Conservation (phyloP, 2,888 invertebrate genomes). For the Pollenia griseotomentosa region DNA sequence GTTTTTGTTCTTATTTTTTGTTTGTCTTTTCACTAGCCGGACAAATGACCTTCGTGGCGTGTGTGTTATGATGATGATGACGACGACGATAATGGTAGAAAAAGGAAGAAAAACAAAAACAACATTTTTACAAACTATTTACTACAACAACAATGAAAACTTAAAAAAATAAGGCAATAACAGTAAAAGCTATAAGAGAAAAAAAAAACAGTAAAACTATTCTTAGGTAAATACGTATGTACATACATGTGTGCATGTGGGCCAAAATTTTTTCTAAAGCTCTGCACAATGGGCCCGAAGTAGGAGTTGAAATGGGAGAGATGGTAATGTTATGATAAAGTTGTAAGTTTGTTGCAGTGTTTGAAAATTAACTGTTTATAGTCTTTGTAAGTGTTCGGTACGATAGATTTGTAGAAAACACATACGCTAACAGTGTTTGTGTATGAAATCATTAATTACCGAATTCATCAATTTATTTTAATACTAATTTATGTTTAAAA, state of each 20-base stretch:
- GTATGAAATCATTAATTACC: too few species aligned
- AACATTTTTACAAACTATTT: conserved; percentile 42
- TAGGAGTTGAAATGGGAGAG: too few species aligned
- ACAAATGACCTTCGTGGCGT: conserved; percentile 73
- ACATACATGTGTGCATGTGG: background rate
- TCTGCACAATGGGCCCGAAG: conserved; percentile 40
- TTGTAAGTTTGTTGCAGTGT: too few species aligned
- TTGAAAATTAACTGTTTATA: too few species aligned
- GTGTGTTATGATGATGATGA: conserved; percentile 56
- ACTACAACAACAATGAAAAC: conserved; percentile 38
- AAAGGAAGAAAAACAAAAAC: conserved; percentile 7
- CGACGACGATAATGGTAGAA: conserved; percentile 30
- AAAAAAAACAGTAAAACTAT: conserved; percentile 62
- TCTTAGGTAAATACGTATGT: conserved; percentile 40
- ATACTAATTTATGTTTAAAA: too few species aligned
- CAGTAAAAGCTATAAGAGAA: conserved; percentile 49
- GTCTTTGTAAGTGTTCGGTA: too few species aligned
- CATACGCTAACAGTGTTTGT: too few species aligned
- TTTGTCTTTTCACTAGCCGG: conserved; percentile 59
- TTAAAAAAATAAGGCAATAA: conserved; percentile 50
- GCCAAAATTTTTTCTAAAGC: background rate
- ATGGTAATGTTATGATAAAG: too few species aligned
- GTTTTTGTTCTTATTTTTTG: conserved; percentile 7
- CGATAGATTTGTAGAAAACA: too few species aligned
- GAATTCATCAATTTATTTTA: too few species aligned